phyloP scores from a whole-genome alignment of 2,797 vertebrate species.

The Fistularia tabacaria region DNA sequence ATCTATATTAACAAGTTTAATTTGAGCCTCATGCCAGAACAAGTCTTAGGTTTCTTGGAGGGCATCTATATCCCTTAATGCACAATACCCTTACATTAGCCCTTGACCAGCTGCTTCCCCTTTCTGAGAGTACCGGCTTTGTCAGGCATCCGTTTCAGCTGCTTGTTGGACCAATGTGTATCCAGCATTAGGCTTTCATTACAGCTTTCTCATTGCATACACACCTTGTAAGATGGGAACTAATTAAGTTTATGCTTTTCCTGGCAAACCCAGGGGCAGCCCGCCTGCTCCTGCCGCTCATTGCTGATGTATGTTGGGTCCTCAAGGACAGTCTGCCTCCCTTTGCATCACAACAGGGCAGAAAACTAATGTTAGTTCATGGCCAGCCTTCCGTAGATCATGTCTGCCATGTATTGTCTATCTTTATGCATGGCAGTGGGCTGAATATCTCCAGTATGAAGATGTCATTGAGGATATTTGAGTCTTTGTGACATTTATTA shows the following conservation, averaged over 20 bases:
- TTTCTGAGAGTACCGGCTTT: constrained; percentile 11
- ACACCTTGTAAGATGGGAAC: constrained; percentile 73
- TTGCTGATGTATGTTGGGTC: constrained; percentile 70
- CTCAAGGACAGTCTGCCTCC: constrained; percentile 67
- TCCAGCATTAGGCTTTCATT: constrained; percentile 68
- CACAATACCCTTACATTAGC: too few relatives aligned
- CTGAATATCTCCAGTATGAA: too few relatives aligned
- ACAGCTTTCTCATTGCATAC: constrained; percentile 50
- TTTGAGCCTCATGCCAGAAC: too few relatives aligned
- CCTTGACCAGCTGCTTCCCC: too few relatives aligned
- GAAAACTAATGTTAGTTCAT: neutral
- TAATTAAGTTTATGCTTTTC: constrained; percentile 78
- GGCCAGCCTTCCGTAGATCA: neutral
- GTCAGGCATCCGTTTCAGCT: constrained; percentile 58
- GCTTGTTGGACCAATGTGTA: constrained; percentile 67
- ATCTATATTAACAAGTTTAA: too few relatives aligned
- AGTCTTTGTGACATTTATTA: too few relatives aligned
- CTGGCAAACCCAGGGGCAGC: constrained; percentile 63
- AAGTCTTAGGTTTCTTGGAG: too few relatives aligned
- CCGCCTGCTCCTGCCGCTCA: constrained; percentile 49
- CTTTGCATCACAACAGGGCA: constrained; percentile 20
- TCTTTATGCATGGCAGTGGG: too few relatives aligned
- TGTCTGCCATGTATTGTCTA: too few relatives aligned
- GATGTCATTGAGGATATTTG: too few relatives aligned
- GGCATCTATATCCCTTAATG: too few relatives aligned